A percentile compares a stretch with the other conserved stretches of the same genome.
Conservation (phyloP, 2,113 vertebrate genomes). For the Turnix velox region DNA sequence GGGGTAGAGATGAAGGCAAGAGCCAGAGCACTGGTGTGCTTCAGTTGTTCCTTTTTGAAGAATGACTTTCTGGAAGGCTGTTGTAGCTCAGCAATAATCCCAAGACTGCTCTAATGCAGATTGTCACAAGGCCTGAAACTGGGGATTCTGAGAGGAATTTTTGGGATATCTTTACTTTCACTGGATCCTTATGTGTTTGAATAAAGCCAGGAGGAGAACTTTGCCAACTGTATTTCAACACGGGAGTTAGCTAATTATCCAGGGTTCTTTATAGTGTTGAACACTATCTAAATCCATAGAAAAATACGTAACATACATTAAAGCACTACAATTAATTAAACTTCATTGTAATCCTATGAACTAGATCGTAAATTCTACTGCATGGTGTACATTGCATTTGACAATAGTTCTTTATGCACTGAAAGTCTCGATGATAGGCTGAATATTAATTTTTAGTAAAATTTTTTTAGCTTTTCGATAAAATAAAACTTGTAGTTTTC, state of each 20-base stretch:
- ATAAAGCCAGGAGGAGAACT: not conserved
- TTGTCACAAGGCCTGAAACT: not conserved
- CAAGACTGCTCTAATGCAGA: not conserved
- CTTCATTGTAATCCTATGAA: not conserved
- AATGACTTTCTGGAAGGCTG: not conserved
- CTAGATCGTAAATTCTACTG: not conserved
- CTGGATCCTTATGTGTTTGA: not conserved
- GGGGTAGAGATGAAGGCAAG: not conserved
- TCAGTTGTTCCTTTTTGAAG: not conserved
- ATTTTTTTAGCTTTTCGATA: no score
- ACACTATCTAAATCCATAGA: not conserved
- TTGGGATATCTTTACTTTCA: not conserved
- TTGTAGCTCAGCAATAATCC: not conserved
- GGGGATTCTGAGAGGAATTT: not conserved
- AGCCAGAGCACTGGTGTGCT: conserved; percentile 11
- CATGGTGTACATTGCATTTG: not conserved
- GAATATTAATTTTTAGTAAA: no score
- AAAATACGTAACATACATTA: not conserved
- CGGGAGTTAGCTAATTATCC: not conserved
- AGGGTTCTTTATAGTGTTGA: not conserved
- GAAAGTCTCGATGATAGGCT: not conserved
- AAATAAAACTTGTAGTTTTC: no score
- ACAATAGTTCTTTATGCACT: not conserved
- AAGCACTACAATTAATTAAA: not conserved
- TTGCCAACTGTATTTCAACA: not conserved